A percentile compares a stretch with the other conserved stretches of the same genome.
phyloP scores from a whole-genome alignment of 2,113 vertebrate species.

The Otocyon megalotis region DNA sequence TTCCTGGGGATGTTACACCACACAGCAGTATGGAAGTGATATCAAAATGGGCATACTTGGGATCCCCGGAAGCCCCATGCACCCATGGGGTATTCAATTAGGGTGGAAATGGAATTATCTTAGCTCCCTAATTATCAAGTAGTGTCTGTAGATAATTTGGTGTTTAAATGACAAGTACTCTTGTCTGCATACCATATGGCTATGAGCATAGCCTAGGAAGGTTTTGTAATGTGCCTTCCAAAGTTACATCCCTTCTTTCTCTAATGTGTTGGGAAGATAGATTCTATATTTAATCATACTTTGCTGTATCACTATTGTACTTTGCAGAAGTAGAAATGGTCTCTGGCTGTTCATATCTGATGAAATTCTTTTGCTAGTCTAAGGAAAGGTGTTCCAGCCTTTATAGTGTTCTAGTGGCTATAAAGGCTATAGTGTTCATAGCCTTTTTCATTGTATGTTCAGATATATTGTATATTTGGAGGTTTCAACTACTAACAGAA shows the following conservation, averaged over 20 bases:
- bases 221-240: constrained; percentile 5
- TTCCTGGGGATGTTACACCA: neutral
- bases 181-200: neutral
- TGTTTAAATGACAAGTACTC: constrained; percentile 51
- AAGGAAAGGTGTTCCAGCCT: constrained; percentile 59
- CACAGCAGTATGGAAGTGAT: neutral
- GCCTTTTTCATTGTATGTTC: constrained; percentile 26
- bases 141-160: constrained; percentile 3
- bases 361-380: constrained; percentile 62
- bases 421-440: no score
- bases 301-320: neutral
- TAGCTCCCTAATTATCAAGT: constrained; percentile 27
- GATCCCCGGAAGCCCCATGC: neutral
- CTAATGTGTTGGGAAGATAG: neutral
- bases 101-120: constrained; percentile 46
- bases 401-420: neutral
- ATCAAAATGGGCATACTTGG: neutral
- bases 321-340: constrained; percentile 1
- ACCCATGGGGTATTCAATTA: constrained; percentile 22
- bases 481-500: constrained; percentile 80
- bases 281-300: neutral
- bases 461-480: constrained; percentile 36
- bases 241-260: neutral
- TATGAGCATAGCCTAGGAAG: neutral
- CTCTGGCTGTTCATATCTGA: constrained; percentile 57